These are phyloP conservation scores for Diabrotica virgifera DNA, from an alignment of 1,140 invertebrate species.

Conservation along the genomic window DNA sequence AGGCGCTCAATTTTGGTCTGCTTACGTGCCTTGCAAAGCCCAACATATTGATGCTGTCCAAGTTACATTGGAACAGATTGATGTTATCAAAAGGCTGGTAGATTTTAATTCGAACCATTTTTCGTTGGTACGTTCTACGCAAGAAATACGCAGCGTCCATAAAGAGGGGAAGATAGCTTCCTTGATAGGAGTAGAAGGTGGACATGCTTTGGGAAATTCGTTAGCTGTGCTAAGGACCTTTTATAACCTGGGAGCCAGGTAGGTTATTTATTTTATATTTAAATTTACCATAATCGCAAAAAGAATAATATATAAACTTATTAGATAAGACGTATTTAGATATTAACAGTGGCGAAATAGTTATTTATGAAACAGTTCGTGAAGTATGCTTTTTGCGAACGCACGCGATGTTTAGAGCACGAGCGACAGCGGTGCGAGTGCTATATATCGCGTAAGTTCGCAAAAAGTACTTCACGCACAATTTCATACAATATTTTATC, in stretches of 20 bases:
- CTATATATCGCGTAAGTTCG: too few relatives aligned
- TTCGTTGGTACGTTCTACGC: slow-evolving; percentile 65
- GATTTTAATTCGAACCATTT: slow-evolving; percentile 71
- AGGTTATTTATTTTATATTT: neutral
- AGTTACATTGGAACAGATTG: slow-evolving; percentile 82
- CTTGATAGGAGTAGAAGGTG: slow-evolving; percentile 72
- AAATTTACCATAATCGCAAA: too few relatives aligned
- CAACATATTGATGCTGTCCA: slow-evolving; percentile 83
- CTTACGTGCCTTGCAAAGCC: slow-evolving; percentile 78
- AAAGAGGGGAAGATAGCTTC: slow-evolving; percentile 70
- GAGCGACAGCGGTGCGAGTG: too few relatives aligned
- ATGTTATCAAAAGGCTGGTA: slow-evolving; percentile 82
- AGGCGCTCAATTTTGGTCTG: slow-evolving; percentile 80
- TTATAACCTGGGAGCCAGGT: slow-evolving; percentile 62
- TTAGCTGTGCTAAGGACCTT: slow-evolving; percentile 66
- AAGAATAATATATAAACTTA: too few relatives aligned
- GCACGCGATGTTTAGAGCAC: too few relatives aligned
- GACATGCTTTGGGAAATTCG: slow-evolving; percentile 68
- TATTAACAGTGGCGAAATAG: too few relatives aligned
- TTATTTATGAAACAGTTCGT: too few relatives aligned
- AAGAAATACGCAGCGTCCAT: slow-evolving; percentile 74
- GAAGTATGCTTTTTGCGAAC: too few relatives aligned
- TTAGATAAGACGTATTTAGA: too few relatives aligned
- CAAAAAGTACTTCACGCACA: too few relatives aligned
- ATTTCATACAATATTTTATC: too few relatives aligned